Conservation (phyloP, 30 jellyfish, hydroid and myxozoan species). For the Turritopsis rubra region DNA sequence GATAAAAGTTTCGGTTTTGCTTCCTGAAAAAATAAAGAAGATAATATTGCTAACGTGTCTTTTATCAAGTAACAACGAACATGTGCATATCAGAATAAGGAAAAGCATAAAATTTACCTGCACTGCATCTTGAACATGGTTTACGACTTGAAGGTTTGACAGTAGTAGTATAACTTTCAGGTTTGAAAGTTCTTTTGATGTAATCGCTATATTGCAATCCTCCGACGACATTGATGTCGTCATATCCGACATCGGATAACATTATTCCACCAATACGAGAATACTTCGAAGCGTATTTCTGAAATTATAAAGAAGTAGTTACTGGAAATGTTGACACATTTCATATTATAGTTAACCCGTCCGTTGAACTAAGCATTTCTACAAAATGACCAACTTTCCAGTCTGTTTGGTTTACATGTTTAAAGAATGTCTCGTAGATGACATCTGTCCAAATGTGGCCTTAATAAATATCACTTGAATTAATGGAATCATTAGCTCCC, state of each 20-base stretch:
- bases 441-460: too few relatives aligned
- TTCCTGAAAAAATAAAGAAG: background rate
- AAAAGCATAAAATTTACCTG: background rate
- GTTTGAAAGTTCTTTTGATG: background rate
- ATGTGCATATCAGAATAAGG: too few relatives aligned
- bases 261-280: slow-evolving; percentile 11
- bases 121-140: background rate
- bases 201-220: slow-evolving; percentile 22
- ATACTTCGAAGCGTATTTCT: slow-evolving; percentile 13
- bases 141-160: background rate
- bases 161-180: slow-evolving; percentile 21
- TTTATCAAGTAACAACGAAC: background rate
- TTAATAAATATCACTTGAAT: too few relatives aligned
- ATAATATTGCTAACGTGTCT: background rate
- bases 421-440: too few relatives aligned
- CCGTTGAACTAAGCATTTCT: too few relatives aligned
- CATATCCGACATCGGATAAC: slow-evolving; percentile 18
- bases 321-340: too few relatives aligned
- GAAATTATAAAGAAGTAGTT: background rate
- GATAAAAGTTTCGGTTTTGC: background rate
- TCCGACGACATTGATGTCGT: background rate
- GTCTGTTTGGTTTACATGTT: too few relatives aligned
- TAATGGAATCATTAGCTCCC: too few relatives aligned
- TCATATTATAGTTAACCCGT: too few relatives aligned
- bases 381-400: too few relatives aligned